These are phyloP conservation scores for Polyommatus icarus DNA, from an alignment of 2,888 invertebrate species.

Conservation along the genomic window DNA sequence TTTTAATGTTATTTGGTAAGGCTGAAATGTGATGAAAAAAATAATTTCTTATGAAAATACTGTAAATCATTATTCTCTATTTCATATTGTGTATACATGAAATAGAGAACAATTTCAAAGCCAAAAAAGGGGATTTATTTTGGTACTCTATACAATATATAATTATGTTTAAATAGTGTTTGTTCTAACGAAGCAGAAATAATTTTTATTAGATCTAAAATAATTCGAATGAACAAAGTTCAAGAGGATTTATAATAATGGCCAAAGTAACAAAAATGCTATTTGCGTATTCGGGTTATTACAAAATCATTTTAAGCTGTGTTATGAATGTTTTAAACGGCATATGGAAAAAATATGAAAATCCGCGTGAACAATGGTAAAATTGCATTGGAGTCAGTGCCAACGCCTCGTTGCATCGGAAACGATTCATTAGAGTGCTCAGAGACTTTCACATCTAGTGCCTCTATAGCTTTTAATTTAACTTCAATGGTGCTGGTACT, in stretches of 20 bases:
- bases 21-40: not conserved
- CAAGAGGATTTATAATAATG: no score
- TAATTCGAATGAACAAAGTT: no score
- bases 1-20: not conserved
- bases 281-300: no score
- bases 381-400: conserved; percentile 28
- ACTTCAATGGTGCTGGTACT: conserved; percentile 19
- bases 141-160: no score
- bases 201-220: no score
- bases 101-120: no score
- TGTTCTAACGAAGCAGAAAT: no score
- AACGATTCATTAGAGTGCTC: conserved; percentile 45
- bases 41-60: not conserved
- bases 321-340: not conserved
- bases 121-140: no score
- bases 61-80: no score
- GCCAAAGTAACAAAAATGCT: no score
- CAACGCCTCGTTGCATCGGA: conserved; percentile 38
- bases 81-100: no score
- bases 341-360: not conserved
- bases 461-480: conserved; percentile 28
- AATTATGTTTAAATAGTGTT: no score
- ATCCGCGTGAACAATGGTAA: conserved; percentile 23
- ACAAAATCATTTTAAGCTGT: not conserved
- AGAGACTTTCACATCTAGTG: conserved; percentile 22